A percentile compares a stretch with the other conserved stretches of the same genome.
Conservation (phyloP, 2,888 invertebrate species). For the Sceliomorpha sp. region DNA sequence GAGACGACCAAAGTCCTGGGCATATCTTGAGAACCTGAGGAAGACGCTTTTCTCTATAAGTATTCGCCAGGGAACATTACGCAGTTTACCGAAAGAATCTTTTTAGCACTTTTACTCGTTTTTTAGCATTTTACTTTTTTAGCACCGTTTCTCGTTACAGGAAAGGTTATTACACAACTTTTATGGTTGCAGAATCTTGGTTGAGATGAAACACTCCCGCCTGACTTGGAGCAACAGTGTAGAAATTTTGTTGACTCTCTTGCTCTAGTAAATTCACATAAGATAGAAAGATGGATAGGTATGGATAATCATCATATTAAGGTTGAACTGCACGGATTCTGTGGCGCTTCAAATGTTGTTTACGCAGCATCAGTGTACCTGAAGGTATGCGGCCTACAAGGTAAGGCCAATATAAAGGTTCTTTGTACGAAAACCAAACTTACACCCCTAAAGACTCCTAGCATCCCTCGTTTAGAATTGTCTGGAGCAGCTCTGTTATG, state of each 20-base stretch:
- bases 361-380: too few species aligned
- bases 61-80: too few species aligned
- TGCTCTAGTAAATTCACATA: neutral
- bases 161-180: neutral
- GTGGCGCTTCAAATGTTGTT: too few species aligned
- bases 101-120: neutral
- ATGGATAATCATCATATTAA: too few species aligned
- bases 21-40: neutral
- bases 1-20: neutral
- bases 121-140: neutral
- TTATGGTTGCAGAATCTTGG: conserved; percentile 1
- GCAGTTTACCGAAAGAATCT: too few species aligned
- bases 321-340: conserved; percentile 49
- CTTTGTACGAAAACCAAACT: too few species aligned
- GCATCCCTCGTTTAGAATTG: too few species aligned
- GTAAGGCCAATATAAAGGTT: too few species aligned
- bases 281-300: conserved; percentile 5
- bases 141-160: neutral
- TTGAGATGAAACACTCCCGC: conserved; percentile 15
- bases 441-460: too few species aligned
- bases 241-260: neutral
- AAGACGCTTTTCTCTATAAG: neutral
- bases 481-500: too few species aligned
- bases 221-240: neutral
- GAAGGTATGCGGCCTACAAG: too few species aligned